Conservation (phyloP, 2,888 invertebrate species). For the Himalopsyche kuldschensis region DNA sequence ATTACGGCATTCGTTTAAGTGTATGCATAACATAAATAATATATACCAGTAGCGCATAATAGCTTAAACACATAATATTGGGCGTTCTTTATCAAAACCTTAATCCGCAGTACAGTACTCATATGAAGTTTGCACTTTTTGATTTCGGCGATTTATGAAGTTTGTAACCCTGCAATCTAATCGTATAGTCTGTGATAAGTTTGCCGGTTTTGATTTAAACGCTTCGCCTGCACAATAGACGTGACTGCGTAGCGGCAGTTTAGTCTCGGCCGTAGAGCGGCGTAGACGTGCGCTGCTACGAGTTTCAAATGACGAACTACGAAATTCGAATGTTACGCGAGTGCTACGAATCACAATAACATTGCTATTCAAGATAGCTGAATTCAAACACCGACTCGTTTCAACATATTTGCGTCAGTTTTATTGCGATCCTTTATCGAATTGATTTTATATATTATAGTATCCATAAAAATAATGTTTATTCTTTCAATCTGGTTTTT, state of each 20-base stretch:
- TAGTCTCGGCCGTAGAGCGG: conserved; percentile 17
- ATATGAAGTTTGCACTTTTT: not conserved
- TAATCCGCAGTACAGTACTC: not conserved
- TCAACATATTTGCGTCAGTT: not conserved
- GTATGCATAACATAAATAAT: not conserved
- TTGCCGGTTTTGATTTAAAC: not conserved
- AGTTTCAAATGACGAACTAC: not conserved
- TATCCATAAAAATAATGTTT: too few relatives aligned
- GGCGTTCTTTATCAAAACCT: too few relatives aligned
- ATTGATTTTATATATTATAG: not conserved
- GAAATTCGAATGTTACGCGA: not conserved
- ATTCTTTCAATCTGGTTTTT: too few relatives aligned
- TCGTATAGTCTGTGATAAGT: not conserved
- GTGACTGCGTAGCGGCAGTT: conserved; percentile 12
- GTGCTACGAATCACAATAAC: not conserved
- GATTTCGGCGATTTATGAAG: not conserved
- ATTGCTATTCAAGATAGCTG: not conserved
- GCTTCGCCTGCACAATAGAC: not conserved
- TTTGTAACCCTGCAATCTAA: not conserved
- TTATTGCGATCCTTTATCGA: not conserved
- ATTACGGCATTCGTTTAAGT: not conserved
- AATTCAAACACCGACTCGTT: not conserved
- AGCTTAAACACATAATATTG: not conserved
- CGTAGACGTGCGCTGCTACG: conserved; percentile 6
- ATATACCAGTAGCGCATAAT: not conserved